These are phyloP conservation scores for Papilio protenor DNA, from an alignment of 2,888 invertebrate species.

Conservation along the genomic window DNA sequence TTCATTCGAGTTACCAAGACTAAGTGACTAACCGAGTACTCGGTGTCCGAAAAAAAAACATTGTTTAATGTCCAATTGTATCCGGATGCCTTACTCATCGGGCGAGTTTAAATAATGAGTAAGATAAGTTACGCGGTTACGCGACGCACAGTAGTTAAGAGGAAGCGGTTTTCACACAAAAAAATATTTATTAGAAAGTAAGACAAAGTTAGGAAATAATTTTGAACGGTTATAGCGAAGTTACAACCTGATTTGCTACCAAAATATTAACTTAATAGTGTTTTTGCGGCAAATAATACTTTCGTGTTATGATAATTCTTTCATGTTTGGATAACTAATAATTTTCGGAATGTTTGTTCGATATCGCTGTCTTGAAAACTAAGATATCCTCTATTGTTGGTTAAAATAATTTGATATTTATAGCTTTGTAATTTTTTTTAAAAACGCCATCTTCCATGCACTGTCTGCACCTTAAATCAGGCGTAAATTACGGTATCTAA, in stretches of 20 bases:
- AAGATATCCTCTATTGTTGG: too few species aligned
- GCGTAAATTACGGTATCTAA: constrained; percentile 19
- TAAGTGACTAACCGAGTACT: constrained; percentile 25
- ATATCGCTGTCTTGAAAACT: neutral
- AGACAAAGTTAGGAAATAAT: constrained; percentile 6
- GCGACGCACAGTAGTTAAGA: neutral
- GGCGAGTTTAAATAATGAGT: constrained; percentile 44
- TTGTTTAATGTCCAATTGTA: constrained; percentile 51
- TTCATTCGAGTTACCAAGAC: neutral
- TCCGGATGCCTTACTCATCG: constrained; percentile 53
- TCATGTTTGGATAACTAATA: neutral
- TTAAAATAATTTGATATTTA: too few species aligned
- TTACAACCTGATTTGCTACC: neutral
- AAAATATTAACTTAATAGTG: neutral
- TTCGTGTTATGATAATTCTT: neutral
- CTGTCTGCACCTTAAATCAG: neutral
- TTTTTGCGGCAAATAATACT: neutral
- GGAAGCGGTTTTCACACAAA: neutral
- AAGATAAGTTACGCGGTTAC: constrained; percentile 35
- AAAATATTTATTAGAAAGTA: neutral
- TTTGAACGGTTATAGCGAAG: neutral
- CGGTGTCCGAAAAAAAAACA: constrained; percentile 37
- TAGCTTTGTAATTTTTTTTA: neutral
- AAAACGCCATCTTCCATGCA: constrained; percentile 28
- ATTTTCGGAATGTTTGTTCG: neutral